Percentiles rank a stretch among this genome's conserved stretches.
Evolutionary conservation across 2,888 invertebrate species (phyloP).

Genomic region (Drosophila pseudotalamancana): DNA sequence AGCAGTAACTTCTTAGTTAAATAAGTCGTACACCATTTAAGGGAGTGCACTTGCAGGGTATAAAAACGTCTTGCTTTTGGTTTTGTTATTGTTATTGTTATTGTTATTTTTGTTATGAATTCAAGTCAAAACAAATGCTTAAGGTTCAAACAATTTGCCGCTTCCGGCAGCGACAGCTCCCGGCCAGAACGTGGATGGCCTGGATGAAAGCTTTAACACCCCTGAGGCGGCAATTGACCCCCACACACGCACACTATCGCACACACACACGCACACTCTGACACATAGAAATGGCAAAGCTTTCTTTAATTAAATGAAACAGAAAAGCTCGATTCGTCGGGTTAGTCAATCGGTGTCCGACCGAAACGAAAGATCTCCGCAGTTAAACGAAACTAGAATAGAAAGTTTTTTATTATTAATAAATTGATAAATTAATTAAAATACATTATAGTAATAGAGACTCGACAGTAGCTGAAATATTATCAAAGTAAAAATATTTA

Average conservation of each 20-base stretch:
- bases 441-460: conserved; percentile 20
- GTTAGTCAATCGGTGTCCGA: conserved; percentile 85
- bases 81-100: conserved; percentile 43
- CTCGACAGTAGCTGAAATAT: conserved; percentile 37
- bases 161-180: conserved; percentile 53
- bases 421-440: conserved; percentile 34
- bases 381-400: conserved; percentile 56
- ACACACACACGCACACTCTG: conserved; percentile 1
- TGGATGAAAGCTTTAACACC: conserved; percentile 51
- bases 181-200: conserved; percentile 27
- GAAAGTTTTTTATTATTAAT: conserved; percentile 38
- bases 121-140: conserved; percentile 51
- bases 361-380: conserved; percentile 84
- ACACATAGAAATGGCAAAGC: conserved; percentile 64
- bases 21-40: too few species aligned
- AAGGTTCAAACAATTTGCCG: conserved; percentile 48
- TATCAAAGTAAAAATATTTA: not conserved
- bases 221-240: conserved; percentile 45
- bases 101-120: conserved; percentile 60
- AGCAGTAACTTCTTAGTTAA: too few species aligned
- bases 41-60: not conserved
- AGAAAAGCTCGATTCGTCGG: conserved; percentile 57
- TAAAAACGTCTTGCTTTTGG: not conserved
- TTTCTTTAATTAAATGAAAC: conserved; percentile 66
- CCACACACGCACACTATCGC: conserved; percentile 11